Conservation (phyloP, 2,113 vertebrate genomes). For the Bos indicus region DNA sequence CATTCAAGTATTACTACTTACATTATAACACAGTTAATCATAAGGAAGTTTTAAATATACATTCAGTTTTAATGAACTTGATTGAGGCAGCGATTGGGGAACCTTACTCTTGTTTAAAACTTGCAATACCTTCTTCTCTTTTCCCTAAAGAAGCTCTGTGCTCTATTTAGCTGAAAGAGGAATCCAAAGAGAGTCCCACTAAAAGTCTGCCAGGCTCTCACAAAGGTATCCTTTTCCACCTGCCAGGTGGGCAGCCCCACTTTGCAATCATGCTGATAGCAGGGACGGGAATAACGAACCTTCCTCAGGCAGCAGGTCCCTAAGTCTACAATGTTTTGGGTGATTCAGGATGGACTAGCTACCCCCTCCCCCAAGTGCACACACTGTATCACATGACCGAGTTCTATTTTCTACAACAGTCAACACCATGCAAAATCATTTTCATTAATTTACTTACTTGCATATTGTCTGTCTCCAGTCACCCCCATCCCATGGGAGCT, state of each 20-base stretch:
- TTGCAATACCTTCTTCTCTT: slow-evolving; percentile 20
- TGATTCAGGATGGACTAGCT: not conserved
- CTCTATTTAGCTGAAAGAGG: slow-evolving; percentile 38
- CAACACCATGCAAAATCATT: not conserved
- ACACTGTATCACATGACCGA: not conserved
- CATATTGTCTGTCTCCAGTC: not conserved
- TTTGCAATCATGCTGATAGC: not conserved
- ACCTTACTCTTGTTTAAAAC: slow-evolving; percentile 53
- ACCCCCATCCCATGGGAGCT: not conserved
- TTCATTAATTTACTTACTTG: not conserved
- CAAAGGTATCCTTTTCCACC: not conserved
- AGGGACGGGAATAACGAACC: not conserved
- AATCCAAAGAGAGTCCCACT: not conserved
- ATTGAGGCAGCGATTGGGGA: slow-evolving; percentile 48
- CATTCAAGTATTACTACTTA: slow-evolving; percentile 40
- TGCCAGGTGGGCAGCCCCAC: not conserved
- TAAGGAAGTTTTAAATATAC: slow-evolving; percentile 61
- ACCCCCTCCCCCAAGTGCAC: not conserved
- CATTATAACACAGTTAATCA: slow-evolving; percentile 58
- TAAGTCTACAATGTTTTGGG: not conserved
- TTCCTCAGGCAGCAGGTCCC: not conserved
- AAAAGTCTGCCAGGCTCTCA: not conserved
- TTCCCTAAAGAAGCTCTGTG: slow-evolving; percentile 59
- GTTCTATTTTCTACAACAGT: not conserved
- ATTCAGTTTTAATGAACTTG: slow-evolving; percentile 62